Evolutionary conservation across 2,888 invertebrate genomes (phyloP), one percentile per base, ranked within the genome.

Genomic region (Agrilus biguttatus): DNA sequence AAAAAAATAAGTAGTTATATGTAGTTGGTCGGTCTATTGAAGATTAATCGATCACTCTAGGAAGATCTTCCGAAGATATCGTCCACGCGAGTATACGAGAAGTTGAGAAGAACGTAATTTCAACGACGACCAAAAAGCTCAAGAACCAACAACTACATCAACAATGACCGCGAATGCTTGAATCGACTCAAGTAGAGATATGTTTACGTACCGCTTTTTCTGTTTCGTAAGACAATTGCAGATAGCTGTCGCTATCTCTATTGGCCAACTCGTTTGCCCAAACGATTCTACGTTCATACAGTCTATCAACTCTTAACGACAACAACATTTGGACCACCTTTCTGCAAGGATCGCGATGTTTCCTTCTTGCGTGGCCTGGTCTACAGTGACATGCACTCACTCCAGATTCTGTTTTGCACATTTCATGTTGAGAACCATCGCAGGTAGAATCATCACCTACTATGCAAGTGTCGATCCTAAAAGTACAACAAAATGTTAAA

Each of bases 401-500:
- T 2, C 89, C 79, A 62, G 72, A 83, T 65, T 88, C 88, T 0
- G 90, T 92, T 47, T 81, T 76, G 58, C 92, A 92, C 41, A 80
- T 80, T 60, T 92, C 92, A 56, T 88, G 84, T 59, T 90, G 86
- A 1, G 86, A 82, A 43, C 79, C 77, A 57, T 91, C 90, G 53
- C 92, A 92, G 0, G 92, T 91, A 1, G 86, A 82, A 53, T 89
- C 87, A 53, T 92, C 91, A 0, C 91, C 92, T 0, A 92, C 91
- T 14, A 92, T 91, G 55, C 92, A 92, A 0, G 92, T 92, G 61
- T 92, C 92, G 47, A 92, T 92, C 52, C 91, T 58, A 42, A 36
- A 60, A 57, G 33, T 41, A 4, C 3, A 17, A 17, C 4, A 2
- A 17, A 17, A 17, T 5, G 7, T 21, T 5, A 21, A 6, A 6